Evolutionary conservation across 2,888 invertebrate genomes (phyloP), one percentile per base, ranked within the genome.

Genomic region (Harmothoe impar): DNA sequence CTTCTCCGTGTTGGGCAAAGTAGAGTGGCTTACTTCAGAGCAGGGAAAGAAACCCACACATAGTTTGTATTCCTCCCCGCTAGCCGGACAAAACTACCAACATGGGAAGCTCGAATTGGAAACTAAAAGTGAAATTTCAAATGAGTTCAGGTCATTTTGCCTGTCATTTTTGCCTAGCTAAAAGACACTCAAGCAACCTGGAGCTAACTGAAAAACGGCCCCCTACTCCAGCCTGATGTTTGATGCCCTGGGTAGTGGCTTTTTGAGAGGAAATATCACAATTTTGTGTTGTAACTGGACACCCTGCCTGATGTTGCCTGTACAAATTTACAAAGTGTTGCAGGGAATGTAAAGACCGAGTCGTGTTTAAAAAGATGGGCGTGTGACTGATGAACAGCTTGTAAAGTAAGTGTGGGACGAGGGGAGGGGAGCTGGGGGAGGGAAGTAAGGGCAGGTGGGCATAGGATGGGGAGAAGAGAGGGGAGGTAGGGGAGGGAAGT

Each of bases 271-370:
- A 72, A 72, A 72, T 72, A 72, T 72, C 72, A 72, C 72, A 72
- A 72, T 72, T 72, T 72, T 72, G 25, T 72, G 72, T 72, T 29
- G 72, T 72, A 72, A 72, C 72, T 72, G 72, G 72, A 72, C 72
- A 25, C 72, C 31, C 29, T 29, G 72, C 72, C 10, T 72, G 72
- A 72, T 72, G 72, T 72, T n/a, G 72, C 72, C 62, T 29, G 72
- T 72, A 72, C 72, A 29, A 72, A 72, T 72, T 72, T 25, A 17
- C 72, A 15, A 3, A 72, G 72, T 29, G 72, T 29, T 29, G 72
- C 72, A 72, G 3, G 15, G 72, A 72, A 72, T 72, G 62, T 62
- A 62, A 62, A 62, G 62, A 62, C 62, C 20, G 15, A 62, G 62
- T 62, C 20, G 3, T 62, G 62, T 62, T 62, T 62, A 15, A 62